These are phyloP conservation scores for Xylophagus ater DNA, from an alignment of 2,888 invertebrate genomes.

Conservation along the genomic window DNA sequence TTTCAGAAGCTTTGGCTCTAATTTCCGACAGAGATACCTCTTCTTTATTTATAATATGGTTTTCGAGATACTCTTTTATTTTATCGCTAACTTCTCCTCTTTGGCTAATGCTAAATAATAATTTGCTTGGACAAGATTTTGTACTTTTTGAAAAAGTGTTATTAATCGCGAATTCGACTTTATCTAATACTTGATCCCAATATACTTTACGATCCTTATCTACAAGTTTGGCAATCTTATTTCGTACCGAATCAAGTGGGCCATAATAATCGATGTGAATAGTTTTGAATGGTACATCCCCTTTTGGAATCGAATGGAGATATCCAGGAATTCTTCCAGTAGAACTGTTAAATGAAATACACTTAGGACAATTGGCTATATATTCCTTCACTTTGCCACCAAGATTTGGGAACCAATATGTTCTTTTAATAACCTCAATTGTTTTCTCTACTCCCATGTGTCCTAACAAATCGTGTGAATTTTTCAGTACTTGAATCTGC, in stretches of 20 bases:
- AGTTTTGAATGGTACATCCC: conserved; percentile 22
- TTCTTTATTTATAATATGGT: conserved; percentile 3
- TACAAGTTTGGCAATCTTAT: conserved; percentile 2
- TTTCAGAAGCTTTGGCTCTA: conserved; percentile 8
- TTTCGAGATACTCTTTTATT: conserved; percentile 11
- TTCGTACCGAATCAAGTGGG: conserved; percentile 11
- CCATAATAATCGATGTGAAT: conserved; percentile 15
- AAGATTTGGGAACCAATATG: conserved; percentile 23
- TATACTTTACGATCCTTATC: neutral
- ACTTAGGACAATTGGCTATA: no score
- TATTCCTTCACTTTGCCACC: no score
- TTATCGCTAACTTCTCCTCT: conserved; percentile 18
- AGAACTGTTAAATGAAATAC: no score
- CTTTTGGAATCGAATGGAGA: no score
- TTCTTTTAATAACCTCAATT: conserved; percentile 15
- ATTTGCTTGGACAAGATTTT: conserved; percentile 22
- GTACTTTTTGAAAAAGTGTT: no score
- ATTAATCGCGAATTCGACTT: conserved; percentile 4
- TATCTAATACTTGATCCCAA: conserved; percentile 7
- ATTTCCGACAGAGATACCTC: conserved; percentile 16
- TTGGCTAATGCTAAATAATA: conserved; percentile 23
- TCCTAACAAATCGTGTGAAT: conserved; percentile 21
- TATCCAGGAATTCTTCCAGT: no score
- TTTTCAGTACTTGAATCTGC: conserved; percentile 11
- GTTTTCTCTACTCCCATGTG: conserved; percentile 25